Evolutionary conservation across 2,113 vertebrate species (phyloP), one percentile per base, ranked within the genome.

Genomic region (Channa maculata): DNA sequence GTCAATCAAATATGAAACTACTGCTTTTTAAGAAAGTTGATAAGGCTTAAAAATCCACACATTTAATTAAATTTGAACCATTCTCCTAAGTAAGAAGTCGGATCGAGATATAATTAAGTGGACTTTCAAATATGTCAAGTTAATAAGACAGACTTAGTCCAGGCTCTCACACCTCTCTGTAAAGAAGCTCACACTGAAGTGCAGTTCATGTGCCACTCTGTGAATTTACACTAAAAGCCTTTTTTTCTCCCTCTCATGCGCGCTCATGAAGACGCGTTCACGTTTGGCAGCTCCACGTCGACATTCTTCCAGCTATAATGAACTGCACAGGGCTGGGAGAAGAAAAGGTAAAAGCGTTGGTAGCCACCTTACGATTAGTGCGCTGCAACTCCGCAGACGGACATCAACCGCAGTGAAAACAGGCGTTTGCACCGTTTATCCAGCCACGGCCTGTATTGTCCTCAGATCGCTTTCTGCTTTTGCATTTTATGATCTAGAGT

Each of bases 201-300:
- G 84, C 77, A 93, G 88, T 80, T 88, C 79, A 69, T 82, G 75
- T 88, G 80, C 82, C 63, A 74, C 88, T 87, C 84, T 82, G 86
- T 90, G 80, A 93, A 93, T 87, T 89, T 85, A 88, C 91, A 80
- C 88, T 77, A 84, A 91, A 85, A 84, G 62, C 46, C 65, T 84
- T 83, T 85, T 62, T 59, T 15, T 38, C 44, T 45, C 65, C 78
- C 68, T 61, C 53, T 80, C 67, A 82, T 86, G 94, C 94, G 93
- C 94, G 94, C 88, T 89, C 94, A 86, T 85, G 92, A 83, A 65
- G 82, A 89, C 94, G 93, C 94, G 94, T 92, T 93, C 94, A 94
- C 94, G 94, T 93, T 94, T 95, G 94, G 94, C 94, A 95, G 94
- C 94, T 95, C 94, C 94, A 95, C 94, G 94, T 95, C 94, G 94